phyloP scores from a whole-genome alignment of 2,113 vertebrate species.

The Malurus cyaneus region DNA sequence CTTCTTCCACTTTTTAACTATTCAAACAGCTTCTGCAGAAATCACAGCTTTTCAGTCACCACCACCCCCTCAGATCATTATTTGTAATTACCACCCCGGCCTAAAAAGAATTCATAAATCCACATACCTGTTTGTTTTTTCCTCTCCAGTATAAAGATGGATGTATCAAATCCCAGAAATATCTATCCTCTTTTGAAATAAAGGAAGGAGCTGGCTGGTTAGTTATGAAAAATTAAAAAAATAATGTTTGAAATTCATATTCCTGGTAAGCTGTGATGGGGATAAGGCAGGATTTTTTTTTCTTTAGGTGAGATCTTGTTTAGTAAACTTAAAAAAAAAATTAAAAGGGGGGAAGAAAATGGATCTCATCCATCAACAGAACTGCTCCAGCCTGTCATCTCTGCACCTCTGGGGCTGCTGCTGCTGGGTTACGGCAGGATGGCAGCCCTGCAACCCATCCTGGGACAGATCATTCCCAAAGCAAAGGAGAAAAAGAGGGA shows the following conservation, averaged over 20 bases:
- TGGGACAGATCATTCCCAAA: neutral
- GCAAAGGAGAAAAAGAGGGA: neutral
- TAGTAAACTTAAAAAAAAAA: neutral
- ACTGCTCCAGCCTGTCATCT: neutral
- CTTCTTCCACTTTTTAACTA: neutral
- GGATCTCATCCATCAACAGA: neutral
- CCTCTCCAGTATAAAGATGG: neutral
- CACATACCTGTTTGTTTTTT: slow-evolving; percentile 58
- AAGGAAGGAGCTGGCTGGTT: neutral
- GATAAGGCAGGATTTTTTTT: neutral
- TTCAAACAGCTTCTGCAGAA: neutral
- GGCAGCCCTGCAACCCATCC: neutral
- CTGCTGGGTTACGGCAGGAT: neutral
- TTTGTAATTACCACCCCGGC: neutral
- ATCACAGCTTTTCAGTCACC: neutral
- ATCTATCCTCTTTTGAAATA: neutral
- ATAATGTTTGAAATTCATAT: neutral
- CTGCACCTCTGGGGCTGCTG: neutral
- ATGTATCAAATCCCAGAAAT: neutral
- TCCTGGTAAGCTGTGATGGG: neutral
- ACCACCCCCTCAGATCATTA: neutral
- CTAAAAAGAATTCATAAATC: neutral
- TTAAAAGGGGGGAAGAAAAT: neutral
- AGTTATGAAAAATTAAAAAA: neutral
- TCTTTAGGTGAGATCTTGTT: neutral